Conservation (phyloP, 2,113 vertebrate species). For the Morphnarchus princeps region DNA sequence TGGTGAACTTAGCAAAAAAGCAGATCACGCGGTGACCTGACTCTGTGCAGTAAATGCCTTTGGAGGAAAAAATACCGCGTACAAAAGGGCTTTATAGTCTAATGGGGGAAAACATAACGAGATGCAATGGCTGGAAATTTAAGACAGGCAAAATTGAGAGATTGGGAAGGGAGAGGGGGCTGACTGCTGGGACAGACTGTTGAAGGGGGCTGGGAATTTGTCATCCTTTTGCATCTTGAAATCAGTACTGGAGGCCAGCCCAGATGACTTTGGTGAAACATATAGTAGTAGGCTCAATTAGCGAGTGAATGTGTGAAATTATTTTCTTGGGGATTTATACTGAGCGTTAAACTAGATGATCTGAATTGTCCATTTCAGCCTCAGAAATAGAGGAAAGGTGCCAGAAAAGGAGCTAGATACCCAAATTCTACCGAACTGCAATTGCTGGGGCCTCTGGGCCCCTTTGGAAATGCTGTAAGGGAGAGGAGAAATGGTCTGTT, state of each 20-base stretch:
- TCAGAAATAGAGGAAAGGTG: neutral
- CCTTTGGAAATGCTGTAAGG: neutral
- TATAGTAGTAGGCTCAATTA: conserved; percentile 36
- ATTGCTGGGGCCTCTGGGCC: neutral
- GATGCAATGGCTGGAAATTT: conserved; percentile 29
- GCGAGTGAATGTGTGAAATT: conserved; percentile 27
- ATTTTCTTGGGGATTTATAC: conserved; percentile 29
- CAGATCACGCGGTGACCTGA: neutral
- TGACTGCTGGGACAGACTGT: conserved; percentile 16
- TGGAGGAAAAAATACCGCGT: neutral
- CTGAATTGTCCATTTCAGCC: conserved; percentile 22
- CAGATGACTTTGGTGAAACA: conserved; percentile 46
- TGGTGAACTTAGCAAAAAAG: conserved; percentile 17
- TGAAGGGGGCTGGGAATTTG: conserved; percentile 28
- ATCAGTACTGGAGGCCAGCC: conserved; percentile 53
- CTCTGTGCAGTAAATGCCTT: conserved; percentile 11
- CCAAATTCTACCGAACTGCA: neutral
- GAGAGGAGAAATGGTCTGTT: neutral
- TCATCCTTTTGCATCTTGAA: conserved; percentile 21
- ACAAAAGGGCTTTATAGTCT: conserved; percentile 32
- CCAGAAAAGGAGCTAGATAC: neutral
- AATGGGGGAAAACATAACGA: neutral
- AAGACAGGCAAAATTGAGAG: neutral
- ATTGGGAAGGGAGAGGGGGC: neutral
- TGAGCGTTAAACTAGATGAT: conserved; percentile 12